These are phyloP conservation scores for Sinocyclocheilus anophthalmus DNA, from an alignment of 2,113 vertebrate species.

Conservation along the genomic window DNA sequence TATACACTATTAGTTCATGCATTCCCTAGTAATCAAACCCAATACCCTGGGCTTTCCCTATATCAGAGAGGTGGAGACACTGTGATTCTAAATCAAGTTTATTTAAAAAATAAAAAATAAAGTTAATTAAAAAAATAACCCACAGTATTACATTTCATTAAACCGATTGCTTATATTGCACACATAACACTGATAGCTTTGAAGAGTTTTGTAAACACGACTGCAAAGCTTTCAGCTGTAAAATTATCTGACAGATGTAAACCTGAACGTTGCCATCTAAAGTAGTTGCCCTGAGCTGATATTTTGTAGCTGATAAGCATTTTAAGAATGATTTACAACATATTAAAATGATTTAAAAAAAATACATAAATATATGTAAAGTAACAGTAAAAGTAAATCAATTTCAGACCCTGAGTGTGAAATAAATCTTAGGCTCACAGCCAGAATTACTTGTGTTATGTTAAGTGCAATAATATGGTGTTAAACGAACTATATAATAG, in stretches of 20 bases:
- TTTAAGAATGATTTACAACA: background rate
- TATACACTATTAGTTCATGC: background rate
- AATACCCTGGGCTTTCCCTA: background rate
- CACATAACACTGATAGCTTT: slow-evolving; percentile 16
- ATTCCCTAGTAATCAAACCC: background rate
- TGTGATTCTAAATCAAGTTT: background rate
- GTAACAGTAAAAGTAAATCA: background rate
- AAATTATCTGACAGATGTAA: background rate
- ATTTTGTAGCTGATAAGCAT: background rate
- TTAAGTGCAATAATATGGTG: background rate
- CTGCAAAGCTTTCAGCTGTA: background rate
- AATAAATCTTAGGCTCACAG: background rate
- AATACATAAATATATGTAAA: background rate
- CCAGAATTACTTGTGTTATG: background rate
- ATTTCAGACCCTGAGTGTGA: slow-evolving; percentile 10
- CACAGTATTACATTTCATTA: background rate
- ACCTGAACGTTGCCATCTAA: background rate
- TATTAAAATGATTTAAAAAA: background rate
- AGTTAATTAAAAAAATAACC: background rate
- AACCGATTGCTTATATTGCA: slow-evolving; percentile 3
- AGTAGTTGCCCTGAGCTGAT: background rate
- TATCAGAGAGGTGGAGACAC: background rate
- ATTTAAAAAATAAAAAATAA: background rate
- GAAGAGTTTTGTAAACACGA: slow-evolving; percentile 7
- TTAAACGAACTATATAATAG: background rate